Percentiles rank a stretch among this genome's conserved stretches.
Evolutionary conservation across 2,888 invertebrate genomes (phyloP).

Genomic region (Bugulina stolonifera): DNA sequence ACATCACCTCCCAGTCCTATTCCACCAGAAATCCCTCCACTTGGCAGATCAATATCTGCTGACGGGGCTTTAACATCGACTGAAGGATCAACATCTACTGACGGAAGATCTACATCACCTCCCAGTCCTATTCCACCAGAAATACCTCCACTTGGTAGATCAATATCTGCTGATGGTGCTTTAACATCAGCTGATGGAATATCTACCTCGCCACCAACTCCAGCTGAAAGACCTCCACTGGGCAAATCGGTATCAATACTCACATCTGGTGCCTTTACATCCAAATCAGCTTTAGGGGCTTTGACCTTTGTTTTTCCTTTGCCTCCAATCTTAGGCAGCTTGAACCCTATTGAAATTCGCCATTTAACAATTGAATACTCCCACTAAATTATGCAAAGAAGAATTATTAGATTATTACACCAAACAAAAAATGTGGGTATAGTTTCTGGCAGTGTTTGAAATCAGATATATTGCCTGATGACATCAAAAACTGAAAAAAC

Average conservation of each 20-base stretch:
- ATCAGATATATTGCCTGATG: too few relatives aligned
- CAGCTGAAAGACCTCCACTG: too few relatives aligned
- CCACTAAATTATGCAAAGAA: too few relatives aligned
- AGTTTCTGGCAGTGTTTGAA: too few relatives aligned
- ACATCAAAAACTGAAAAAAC: too few relatives aligned
- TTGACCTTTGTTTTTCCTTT: background rate
- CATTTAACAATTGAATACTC: too few relatives aligned
- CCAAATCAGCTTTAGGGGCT: background rate
- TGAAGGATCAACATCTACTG: background rate
- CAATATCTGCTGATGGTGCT: conserved; percentile 4
- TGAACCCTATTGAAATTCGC: too few relatives aligned
- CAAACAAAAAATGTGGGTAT: too few relatives aligned
- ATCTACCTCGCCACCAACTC: conserved; percentile 1
- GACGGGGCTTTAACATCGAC: conserved; percentile 8
- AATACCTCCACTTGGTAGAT: background rate
- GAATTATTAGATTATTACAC: too few relatives aligned
- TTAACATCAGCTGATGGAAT: background rate
- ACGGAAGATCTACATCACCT: background rate
- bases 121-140: too few relatives aligned
- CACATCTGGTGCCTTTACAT: background rate
- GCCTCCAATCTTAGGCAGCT: background rate
- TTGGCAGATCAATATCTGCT: background rate
- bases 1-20: conserved; percentile 1
- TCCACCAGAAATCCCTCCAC: too few relatives aligned
- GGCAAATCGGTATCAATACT: too few relatives aligned